Evolutionary conservation across 2,888 invertebrate genomes (phyloP).

Genomic region (Trissolcus brochymenae): DNA sequence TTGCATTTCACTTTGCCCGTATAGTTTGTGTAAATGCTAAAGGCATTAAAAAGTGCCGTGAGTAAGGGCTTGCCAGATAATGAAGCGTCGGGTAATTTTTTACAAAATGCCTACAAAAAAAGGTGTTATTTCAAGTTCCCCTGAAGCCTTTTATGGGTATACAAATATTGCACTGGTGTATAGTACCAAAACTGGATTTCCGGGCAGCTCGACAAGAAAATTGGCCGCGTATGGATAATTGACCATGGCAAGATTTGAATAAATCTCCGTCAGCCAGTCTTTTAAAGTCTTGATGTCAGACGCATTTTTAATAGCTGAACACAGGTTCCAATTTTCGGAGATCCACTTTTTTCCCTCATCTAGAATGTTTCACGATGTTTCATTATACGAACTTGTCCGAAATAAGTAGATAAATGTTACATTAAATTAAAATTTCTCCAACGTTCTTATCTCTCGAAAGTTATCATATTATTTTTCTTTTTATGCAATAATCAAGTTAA

Average conservation of each 20-base stretch:
- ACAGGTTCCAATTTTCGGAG: constrained; percentile 85
- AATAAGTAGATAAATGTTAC: not conserved
- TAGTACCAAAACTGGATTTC: constrained; percentile 84
- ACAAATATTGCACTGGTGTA: too few species aligned
- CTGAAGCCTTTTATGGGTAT: not conserved
- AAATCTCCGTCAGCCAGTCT: constrained; percentile 85
- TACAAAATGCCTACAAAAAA: constrained; percentile 78
- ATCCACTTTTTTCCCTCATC: constrained; percentile 85
- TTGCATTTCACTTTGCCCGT: constrained; percentile 85
- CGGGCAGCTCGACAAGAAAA: constrained; percentile 90
- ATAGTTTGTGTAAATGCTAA: constrained; percentile 89
- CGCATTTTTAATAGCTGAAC: constrained; percentile 81
- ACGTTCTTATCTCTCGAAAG: too few species aligned
- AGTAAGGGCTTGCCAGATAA: constrained; percentile 64
- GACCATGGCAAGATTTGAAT: constrained; percentile 92
- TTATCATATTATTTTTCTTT: too few species aligned
- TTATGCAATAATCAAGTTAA: not conserved
- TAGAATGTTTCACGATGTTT: constrained; percentile 58
- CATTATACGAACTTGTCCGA: too few species aligned
- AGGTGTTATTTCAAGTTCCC: too few species aligned
- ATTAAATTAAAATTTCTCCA: not conserved
- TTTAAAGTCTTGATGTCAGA: constrained; percentile 80
- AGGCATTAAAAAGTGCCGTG: constrained; percentile 81
- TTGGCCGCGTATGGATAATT: constrained; percentile 94
- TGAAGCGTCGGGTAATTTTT: constrained; percentile 70